These are phyloP conservation scores for Myotis findleyi DNA, from an alignment of 2,797 vertebrate species.

Conservation along the genomic window DNA sequence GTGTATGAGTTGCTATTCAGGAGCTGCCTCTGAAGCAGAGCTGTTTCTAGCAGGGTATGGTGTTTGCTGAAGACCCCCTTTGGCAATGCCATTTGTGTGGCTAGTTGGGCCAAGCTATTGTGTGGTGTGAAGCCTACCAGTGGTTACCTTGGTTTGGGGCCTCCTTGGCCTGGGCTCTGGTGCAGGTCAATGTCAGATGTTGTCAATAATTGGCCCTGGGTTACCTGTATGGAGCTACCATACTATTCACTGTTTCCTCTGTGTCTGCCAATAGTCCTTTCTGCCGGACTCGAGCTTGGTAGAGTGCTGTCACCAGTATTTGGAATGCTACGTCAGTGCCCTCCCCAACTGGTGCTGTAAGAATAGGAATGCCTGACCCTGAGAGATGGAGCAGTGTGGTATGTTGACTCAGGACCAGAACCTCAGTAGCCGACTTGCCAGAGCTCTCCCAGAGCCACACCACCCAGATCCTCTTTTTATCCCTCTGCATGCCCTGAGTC, in stretches of 20 bases:
- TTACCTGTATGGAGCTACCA: neutral
- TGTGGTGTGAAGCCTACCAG: neutral
- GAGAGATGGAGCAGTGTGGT: neutral
- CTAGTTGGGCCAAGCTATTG: neutral
- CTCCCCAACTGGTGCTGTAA: neutral
- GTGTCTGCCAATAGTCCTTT: neutral
- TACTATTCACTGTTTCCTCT: neutral
- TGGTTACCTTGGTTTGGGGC: neutral
- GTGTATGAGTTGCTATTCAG: neutral
- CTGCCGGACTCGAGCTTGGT: neutral
- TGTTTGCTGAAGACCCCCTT: neutral
- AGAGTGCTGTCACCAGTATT: neutral
- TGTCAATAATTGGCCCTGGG: neutral
- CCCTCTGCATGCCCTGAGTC: neutral
- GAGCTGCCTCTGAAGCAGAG: neutral
- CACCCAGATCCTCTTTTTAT: neutral
- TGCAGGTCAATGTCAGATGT: neutral
- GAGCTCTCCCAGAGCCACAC: neutral
- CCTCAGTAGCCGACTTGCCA: neutral
- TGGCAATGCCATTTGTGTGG: neutral
- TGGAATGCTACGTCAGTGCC: neutral
- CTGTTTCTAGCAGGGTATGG: neutral
- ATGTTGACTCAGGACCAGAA: neutral
- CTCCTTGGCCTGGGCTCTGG: neutral
- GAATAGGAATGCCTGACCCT: neutral